Conservation (phyloP, 2,888 invertebrate species). For the Villa cingulata region DNA sequence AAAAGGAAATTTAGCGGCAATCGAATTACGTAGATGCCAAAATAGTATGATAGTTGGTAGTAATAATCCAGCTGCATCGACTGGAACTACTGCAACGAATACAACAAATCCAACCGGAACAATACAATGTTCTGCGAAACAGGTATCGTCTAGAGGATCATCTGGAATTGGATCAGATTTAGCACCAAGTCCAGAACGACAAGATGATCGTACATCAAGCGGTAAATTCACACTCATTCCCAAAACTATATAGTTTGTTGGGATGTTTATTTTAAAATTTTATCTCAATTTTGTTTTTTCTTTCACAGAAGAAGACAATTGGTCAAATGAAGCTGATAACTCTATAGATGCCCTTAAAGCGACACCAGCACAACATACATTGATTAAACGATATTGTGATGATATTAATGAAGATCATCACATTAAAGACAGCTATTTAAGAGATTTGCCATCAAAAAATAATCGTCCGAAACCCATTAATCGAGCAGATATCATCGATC, state of each 20-base stretch:
- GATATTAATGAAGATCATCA: constrained; percentile 30
- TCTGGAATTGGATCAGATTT: constrained; percentile 82
- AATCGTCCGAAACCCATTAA: constrained; percentile 3
- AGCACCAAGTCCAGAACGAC: constrained; percentile 67
- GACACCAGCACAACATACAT: constrained; percentile 26
- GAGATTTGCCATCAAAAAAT: constrained; percentile 27
- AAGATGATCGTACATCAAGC: constrained; percentile 36
- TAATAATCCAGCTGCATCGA: too few relatives aligned
- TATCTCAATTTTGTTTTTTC: background rate
- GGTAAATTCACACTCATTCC: constrained; percentile 32
- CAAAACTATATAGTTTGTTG: too few relatives aligned
- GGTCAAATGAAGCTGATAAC: constrained; percentile 35
- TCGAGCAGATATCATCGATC: constrained; percentile 10
- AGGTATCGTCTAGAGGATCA: constrained; percentile 63
- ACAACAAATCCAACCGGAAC: constrained; percentile 38
- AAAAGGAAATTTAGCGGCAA: constrained; percentile 60
- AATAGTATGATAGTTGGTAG: constrained; percentile 34
- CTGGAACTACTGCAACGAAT: constrained; percentile 29
- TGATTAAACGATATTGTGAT: constrained; percentile 20
- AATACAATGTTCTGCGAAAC: constrained; percentile 43
- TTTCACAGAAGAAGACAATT: constrained; percentile 30
- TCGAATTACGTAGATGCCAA: constrained; percentile 44
- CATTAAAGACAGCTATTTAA: constrained; percentile 32
- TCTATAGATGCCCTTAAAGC: constrained; percentile 33
- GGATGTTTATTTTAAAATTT: background rate